Percentiles rank a stretch among this genome's conserved stretches.
phyloP scores from a whole-genome alignment of 2,113 vertebrate genomes.

The Zosterops japonicus region DNA sequence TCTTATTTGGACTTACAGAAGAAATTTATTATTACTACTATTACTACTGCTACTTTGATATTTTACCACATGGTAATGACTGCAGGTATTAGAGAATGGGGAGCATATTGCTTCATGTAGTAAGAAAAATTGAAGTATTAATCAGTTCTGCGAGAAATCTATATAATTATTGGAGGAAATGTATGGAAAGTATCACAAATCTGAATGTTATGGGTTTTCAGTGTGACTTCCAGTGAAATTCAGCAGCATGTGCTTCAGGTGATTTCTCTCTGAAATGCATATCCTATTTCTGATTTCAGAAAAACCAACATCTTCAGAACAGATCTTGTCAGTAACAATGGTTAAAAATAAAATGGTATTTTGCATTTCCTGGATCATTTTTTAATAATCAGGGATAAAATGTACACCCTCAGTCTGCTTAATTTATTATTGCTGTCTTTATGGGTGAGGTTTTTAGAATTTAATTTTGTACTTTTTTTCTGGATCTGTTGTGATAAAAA shows the following conservation, averaged over 20 bases:
- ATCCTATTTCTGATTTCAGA: not conserved
- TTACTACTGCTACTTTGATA: not conserved
- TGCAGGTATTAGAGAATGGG: not conserved
- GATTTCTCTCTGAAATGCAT: not conserved
- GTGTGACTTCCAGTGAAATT: not conserved
- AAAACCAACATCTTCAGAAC: not conserved
- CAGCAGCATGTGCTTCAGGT: not conserved
- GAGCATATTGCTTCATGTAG: not conserved
- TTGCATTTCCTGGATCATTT: not conserved
- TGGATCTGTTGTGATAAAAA: not conserved
- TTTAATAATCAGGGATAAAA: not conserved
- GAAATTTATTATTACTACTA: not conserved
- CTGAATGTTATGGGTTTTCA: not conserved
- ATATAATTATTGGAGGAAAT: not conserved
- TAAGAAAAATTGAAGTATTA: not conserved
- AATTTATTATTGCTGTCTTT: not conserved
- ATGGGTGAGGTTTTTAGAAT: not conserved
- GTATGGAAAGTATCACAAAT: not conserved
- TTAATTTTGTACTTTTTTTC: not conserved
- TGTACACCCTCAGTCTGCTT: not conserved
- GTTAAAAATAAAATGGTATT: not conserved
- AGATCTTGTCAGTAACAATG: not conserved
- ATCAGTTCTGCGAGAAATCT: not conserved
- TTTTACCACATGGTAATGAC: not conserved
- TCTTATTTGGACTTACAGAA: not conserved